Conservation (phyloP, 2,888 invertebrate species). For the Timema podura region DNA sequence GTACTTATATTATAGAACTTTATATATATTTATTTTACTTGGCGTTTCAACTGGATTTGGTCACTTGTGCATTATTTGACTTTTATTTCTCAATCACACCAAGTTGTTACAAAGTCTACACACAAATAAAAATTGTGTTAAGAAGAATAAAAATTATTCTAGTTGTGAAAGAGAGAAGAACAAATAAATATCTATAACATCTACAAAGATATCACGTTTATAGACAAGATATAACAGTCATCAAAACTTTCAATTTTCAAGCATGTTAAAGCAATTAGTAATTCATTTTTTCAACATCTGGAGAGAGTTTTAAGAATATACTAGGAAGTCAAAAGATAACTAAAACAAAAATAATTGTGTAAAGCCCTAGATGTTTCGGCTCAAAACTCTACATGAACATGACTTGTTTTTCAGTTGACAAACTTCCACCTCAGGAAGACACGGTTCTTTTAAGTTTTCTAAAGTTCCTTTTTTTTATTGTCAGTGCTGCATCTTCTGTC, state of each 20-base stretch:
- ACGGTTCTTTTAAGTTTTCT: conserved; percentile 23
- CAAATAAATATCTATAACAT: too few relatives aligned
- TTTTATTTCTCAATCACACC: too few relatives aligned
- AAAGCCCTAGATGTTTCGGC: background rate
- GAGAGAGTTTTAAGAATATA: too few relatives aligned
- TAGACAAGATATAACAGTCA: conserved; percentile 16
- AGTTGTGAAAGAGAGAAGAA: too few relatives aligned
- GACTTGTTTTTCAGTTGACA: conserved; percentile 14
- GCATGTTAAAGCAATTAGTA: too few relatives aligned
- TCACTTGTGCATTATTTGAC: background rate
- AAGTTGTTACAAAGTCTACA: too few relatives aligned
- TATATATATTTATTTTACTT: background rate
- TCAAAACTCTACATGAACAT: conserved; percentile 10
- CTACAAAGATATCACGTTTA: too few relatives aligned
- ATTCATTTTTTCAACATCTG: too few relatives aligned
- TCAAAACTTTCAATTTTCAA: too few relatives aligned
- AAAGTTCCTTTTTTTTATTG: conserved; percentile 29
- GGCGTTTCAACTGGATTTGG: background rate
- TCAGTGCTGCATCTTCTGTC: conserved; percentile 25
- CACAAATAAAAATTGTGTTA: too few relatives aligned
- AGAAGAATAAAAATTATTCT: too few relatives aligned
- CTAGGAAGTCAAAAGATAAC: background rate
- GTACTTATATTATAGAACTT: background rate
- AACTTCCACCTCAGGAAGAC: conserved; percentile 32
- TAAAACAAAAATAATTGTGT: conserved; percentile 13